A percentile compares a stretch with the other conserved stretches of the same genome.
phyloP scores from a whole-genome alignment of 2,113 vertebrate genomes.

The Tyrannus savana region DNA sequence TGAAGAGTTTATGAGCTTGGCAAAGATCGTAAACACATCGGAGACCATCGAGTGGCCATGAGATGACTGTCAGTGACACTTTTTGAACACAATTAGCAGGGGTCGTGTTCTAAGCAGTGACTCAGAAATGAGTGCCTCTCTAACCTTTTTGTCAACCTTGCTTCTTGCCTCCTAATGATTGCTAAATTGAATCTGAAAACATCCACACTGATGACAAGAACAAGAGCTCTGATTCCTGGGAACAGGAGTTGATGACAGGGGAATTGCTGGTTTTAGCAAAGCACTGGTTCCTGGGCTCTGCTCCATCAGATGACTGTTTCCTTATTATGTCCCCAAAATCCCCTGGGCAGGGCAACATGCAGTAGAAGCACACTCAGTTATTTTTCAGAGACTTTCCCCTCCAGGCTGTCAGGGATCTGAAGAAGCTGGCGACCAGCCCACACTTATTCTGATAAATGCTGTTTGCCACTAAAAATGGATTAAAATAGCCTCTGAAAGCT shows the following conservation, averaged over 20 bases:
- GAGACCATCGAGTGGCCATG: neutral
- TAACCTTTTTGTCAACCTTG: neutral
- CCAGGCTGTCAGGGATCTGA: constrained; percentile 22
- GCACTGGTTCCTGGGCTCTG: neutral
- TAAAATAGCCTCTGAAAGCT: constrained; percentile 51
- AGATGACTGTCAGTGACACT: neutral
- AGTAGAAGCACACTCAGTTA: neutral
- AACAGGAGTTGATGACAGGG: neutral
- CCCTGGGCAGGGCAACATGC: neutral
- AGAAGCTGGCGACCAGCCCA: constrained; percentile 33
- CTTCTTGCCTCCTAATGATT: neutral
- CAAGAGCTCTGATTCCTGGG: neutral
- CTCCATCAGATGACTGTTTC: neutral
- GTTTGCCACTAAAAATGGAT: constrained; percentile 45
- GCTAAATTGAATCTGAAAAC: neutral
- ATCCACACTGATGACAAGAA: neutral
- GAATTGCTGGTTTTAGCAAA: neutral
- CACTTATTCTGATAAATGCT: constrained; percentile 43
- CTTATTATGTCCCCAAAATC: neutral
- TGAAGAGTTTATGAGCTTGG: neutral
- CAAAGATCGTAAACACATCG: accelerated
- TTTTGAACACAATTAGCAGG: neutral
- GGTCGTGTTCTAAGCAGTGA: neutral
- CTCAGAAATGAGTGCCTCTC: neutral
- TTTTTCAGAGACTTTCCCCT: constrained; percentile 25